phyloP scores from a whole-genome alignment of 1,140 invertebrate species.

The Drosophila nannoptera region DNA sequence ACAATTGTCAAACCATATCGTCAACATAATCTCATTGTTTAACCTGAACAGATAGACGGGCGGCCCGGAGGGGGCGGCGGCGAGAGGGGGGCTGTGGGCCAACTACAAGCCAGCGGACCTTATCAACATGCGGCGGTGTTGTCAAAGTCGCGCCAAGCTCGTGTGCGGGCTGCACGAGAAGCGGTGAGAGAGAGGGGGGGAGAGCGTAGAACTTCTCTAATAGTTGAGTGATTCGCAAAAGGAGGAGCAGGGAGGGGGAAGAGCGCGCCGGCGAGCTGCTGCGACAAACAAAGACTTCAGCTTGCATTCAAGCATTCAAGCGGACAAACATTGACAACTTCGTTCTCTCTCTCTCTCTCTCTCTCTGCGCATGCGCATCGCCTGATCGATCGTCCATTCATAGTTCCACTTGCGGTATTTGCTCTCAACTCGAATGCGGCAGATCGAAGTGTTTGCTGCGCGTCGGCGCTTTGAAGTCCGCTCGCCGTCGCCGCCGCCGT shows the following conservation, averaged over 20 bases:
- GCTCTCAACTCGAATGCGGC: slow-evolving; percentile 67
- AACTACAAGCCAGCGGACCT: slow-evolving; percentile 32
- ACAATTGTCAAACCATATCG: slow-evolving; percentile 79
- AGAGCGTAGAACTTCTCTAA: neutral
- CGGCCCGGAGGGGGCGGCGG: neutral
- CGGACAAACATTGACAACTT: slow-evolving; percentile 74
- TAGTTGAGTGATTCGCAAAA: slow-evolving; percentile 38
- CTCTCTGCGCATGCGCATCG: slow-evolving; percentile 21
- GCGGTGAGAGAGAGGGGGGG: neutral
- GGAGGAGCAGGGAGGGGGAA: slow-evolving; percentile 1
- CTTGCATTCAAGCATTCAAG: slow-evolving; percentile 68
- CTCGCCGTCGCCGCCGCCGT: neutral
- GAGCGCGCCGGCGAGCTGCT: neutral
- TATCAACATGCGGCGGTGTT: slow-evolving; percentile 71
- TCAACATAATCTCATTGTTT: slow-evolving; percentile 79
- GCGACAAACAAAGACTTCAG: slow-evolving; percentile 30
- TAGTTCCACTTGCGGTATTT: slow-evolving; percentile 67
- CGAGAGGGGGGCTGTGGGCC: neutral
- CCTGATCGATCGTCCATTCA: slow-evolving; percentile 66
- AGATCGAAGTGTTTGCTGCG: slow-evolving; percentile 61
- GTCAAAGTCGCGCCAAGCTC: slow-evolving; percentile 60
- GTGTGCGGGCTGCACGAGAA: slow-evolving; percentile 47
- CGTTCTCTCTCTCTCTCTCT: neutral
- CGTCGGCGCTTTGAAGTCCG: slow-evolving; percentile 58
- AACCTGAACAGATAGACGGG: slow-evolving; percentile 36